Percentiles rank a stretch among this genome's conserved stretches.
Conservation (phyloP, 2,113 vertebrate genomes). For the Heptranchias perlo region DNA sequence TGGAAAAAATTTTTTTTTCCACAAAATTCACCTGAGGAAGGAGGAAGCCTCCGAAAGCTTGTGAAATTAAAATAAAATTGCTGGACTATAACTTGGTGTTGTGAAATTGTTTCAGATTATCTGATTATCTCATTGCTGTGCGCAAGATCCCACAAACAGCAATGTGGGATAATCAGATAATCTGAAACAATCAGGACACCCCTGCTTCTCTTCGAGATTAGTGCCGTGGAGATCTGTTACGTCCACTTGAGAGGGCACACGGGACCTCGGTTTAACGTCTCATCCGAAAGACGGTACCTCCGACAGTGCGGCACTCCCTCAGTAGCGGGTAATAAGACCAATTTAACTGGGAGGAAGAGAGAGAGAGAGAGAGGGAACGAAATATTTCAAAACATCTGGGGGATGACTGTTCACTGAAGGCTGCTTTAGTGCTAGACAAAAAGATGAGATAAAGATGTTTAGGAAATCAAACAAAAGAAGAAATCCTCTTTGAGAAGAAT, state of each 20-base stretch:
- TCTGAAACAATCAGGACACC: background rate
- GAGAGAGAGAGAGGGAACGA: background rate
- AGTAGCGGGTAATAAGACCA: too few relatives aligned
- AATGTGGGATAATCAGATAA: background rate
- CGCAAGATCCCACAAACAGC: background rate
- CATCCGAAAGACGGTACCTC: too few relatives aligned
- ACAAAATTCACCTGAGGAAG: too few relatives aligned
- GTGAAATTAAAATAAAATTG: too few relatives aligned
- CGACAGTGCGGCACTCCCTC: too few relatives aligned
- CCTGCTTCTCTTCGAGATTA: background rate
- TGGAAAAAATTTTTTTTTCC: too few relatives aligned
- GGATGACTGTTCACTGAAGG: background rate
- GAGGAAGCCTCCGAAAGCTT: too few relatives aligned
- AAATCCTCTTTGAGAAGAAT: slow-evolving; percentile 18
- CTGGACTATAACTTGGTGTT: too few relatives aligned
- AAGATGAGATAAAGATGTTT: slow-evolving; percentile 20
- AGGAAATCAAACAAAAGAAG: background rate
- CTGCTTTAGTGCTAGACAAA: background rate
- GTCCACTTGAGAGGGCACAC: background rate
- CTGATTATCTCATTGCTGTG: too few relatives aligned
- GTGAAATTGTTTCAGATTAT: too few relatives aligned
- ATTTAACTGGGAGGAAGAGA: too few relatives aligned
- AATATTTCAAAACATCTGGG: slow-evolving; percentile 9
- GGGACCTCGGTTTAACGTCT: too few relatives aligned
- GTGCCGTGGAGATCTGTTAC: background rate